Evolutionary conservation across 30 jellyfish, hydroid and myxozoan genomes (phyloP), one percentile per base, ranked within the genome.

Genomic region (Mastigias papua): DNA sequence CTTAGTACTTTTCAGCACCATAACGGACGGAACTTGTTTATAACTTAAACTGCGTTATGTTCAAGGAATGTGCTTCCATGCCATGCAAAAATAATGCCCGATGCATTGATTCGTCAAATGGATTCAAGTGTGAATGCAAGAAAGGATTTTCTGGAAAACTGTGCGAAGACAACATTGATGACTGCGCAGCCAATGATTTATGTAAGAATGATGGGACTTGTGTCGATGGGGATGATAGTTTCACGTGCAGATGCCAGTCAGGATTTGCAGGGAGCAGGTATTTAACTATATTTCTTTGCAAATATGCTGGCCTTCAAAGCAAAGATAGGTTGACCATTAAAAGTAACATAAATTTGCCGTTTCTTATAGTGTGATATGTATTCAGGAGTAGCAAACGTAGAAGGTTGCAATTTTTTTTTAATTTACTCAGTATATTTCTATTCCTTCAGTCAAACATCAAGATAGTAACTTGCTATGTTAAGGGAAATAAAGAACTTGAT

Each of bases 231-330:
- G 86, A 78, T 50, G 48, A 84, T 31, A 89, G 76, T 34, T 90
- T 91, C 77, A 64, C 90, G 30, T 96, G 99, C 82, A 29, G 87
- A 10, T 96, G 99, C 82, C 46, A 69, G 61, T 58, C 95, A 11
- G 99, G 99, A 28, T 93, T 31, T 78, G 97, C 83, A 27, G 98
- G 98, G 3, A 30, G 81, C 71, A 93, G 98, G 98, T 93, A 93
- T 6, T n/a, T n/a, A n/a, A n/a, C n/a, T n/a, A n/a, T n/a, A n/a
- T n/a, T n/a, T n/a, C n/a, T n/a, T n/a, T n/a, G n/a, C n/a, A n/a
- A n/a, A n/a, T n/a, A n/a, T n/a, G n/a, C n/a, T n/a, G n/a, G n/a
- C n/a, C n/a, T n/a, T n/a, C n/a, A n/a, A n/a, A n/a, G n/a, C n/a
- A n/a, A n/a, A n/a, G n/a, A n/a, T n/a, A n/a, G n/a, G n/a, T n/a